A percentile compares a stretch with the other conserved stretches of the same genome.
Evolutionary conservation across 2,888 invertebrate species (phyloP).

Genomic region (Drosophila silvestris): DNA sequence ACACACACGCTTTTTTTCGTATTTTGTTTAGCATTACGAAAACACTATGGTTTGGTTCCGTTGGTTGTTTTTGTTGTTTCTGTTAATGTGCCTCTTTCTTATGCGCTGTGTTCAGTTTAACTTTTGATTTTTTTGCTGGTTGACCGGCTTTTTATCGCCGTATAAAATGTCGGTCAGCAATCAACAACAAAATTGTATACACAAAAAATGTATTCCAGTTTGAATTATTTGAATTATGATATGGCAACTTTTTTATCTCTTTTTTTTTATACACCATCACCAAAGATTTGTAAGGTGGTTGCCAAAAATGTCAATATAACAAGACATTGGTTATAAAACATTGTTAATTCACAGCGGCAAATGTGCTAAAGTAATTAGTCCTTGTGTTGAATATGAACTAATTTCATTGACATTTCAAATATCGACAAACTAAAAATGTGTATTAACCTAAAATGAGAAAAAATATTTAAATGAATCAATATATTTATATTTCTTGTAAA

Average conservation of each 20-base stretch:
- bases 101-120: conserved; percentile 12
- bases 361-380: not conserved
- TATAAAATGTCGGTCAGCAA: conserved; percentile 5
- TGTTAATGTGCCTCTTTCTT: conserved; percentile 26
- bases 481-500: not conserved
- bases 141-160: conserved; percentile 50
- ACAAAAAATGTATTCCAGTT: conserved; percentile 15
- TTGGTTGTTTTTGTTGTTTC: conserved; percentile 24
- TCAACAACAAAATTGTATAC: not conserved
- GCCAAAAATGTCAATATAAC: not conserved
- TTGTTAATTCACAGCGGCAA: not conserved
- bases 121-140: conserved; percentile 18
- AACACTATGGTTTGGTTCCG: conserved; percentile 7
- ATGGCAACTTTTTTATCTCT: not conserved
- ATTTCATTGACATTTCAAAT: too few relatives aligned
- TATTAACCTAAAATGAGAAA: not conserved
- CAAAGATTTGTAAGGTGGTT: not conserved
- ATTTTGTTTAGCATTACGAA: conserved; percentile 12
- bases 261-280: not conserved
- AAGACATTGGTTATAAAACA: not conserved
- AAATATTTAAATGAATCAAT: not conserved
- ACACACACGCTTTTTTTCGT: conserved; percentile 11
- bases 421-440: not conserved
- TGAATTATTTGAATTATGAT: conserved; percentile 3
- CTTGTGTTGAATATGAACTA: not conserved